Evolutionary conservation across 1,140 invertebrate species (phyloP).

Genomic region (Bombus superbus): DNA sequence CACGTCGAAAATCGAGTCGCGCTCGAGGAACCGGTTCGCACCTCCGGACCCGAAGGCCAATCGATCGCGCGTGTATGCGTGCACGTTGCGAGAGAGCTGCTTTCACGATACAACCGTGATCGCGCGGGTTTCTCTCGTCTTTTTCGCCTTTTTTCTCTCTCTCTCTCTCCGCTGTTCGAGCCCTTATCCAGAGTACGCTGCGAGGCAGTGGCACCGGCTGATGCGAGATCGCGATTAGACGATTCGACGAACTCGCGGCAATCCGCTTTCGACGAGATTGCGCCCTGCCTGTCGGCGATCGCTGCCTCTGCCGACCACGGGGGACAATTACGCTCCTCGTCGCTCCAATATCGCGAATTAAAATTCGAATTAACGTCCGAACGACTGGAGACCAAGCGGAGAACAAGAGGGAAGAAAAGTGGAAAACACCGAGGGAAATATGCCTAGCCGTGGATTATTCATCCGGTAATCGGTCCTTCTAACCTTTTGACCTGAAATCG

Average conservation of each 20-base stretch:
- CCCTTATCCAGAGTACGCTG: slow-evolving; percentile 58
- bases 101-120: slow-evolving; percentile 63
- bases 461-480: not conserved
- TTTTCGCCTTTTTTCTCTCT: not conserved
- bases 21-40: slow-evolving; percentile 59
- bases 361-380: slow-evolving; percentile 13
- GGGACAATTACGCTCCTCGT: no score
- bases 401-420: not conserved
- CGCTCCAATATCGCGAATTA: slow-evolving; percentile 21
- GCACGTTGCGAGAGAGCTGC: slow-evolving; percentile 22
- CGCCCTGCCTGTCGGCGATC: not conserved
- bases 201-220: slow-evolving; percentile 50
- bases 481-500: slow-evolving; percentile 8
- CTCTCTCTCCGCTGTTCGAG: slow-evolving; percentile 4
- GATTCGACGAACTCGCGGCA: slow-evolving; percentile 24
- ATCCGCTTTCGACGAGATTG: slow-evolving; percentile 24
- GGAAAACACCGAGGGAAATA: not conserved
- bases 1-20: slow-evolving; percentile 59
- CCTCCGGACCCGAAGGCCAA: slow-evolving; percentile 50
- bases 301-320: no score
- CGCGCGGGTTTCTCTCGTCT: slow-evolving; percentile 41
- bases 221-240: slow-evolving; percentile 57
- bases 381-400: not conserved
- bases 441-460: not conserved
- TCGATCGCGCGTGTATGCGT: slow-evolving; percentile 25